Evolutionary conservation across 1,140 invertebrate species (phyloP), one percentile per base, ranked within the genome.

Genomic region (Holcopasites calliopsidis): DNA sequence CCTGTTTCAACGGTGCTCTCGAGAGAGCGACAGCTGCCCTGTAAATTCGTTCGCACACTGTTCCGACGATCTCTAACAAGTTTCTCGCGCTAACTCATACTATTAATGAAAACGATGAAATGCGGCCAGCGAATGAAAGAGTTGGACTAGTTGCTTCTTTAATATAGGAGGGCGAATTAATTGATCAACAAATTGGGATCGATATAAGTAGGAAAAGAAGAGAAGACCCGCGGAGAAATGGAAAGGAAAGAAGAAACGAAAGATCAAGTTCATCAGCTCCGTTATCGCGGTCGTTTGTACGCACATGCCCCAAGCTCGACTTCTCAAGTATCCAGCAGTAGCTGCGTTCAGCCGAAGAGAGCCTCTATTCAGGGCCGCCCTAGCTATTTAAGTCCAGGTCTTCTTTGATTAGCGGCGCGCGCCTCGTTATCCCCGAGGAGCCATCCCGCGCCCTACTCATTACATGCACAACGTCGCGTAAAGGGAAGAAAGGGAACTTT

Each of bases 371-470:
- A 61, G 75, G 55, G 26, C 18, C 44, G 68, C n/a, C 49, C 28
- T 78, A 42, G 80, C 49, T 81, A 73, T 81, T 82, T 77, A 72
- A 82, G 52, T 72, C 74, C 61, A 57, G 60, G 61, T 13, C 50
- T 70, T 58, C 80, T 82, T 82, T 82, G 80, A 82, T 82, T 82
- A 82, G 69, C 58, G 68, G 57, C 62, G 80, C 80, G 74, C 81
- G 78, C 75, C 40, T 82, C 69, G 79, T 82, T 82, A 82, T 82
- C 80, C 78, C 82, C 78, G 79, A 82, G 57, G 49, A 82, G 58
- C 31, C 60, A 35, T 55, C 38, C 52, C 47, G 35, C 54, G 54
- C 49, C 38, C 31, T n/a, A 44, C 54, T 69, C 73, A 31, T 77
- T 68, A 50, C 50, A 40, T 54, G 23, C n/a, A 47, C n/a, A 47